A percentile compares a stretch with the other conserved stretches of the same genome.
These are phyloP conservation scores for Caenorhabditis imperialis DNA, from an alignment of 2,888 invertebrate genomes.

Conservation along the genomic window DNA sequence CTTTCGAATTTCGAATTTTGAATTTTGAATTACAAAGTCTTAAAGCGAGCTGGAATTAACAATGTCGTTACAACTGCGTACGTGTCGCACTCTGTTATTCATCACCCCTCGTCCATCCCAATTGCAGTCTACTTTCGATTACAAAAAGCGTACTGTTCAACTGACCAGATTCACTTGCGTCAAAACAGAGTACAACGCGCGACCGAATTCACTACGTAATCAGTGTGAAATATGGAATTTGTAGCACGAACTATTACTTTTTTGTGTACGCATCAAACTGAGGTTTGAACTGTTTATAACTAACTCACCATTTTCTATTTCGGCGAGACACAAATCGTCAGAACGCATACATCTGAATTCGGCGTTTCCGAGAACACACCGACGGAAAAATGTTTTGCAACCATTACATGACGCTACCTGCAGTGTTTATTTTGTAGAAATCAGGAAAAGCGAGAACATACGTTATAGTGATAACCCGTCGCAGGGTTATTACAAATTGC, in stretches of 20 bases:
- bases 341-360: constrained; percentile 45
- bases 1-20: too few species aligned
- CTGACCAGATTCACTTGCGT: constrained; percentile 49
- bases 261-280: constrained; percentile 27
- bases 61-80: too few species aligned
- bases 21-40: too few species aligned
- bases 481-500: constrained; percentile 57
- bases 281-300: constrained; percentile 23
- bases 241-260: constrained; percentile 8
- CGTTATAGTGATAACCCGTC: constrained; percentile 67
- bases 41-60: too few species aligned
- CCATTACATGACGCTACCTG: constrained; percentile 61
- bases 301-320: too few species aligned
- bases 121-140: too few species aligned
- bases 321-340: constrained; percentile 12
- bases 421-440: neutral
- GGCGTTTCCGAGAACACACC: constrained; percentile 48
- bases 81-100: too few species aligned
- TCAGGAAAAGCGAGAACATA: constrained; percentile 18
- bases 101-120: too few species aligned
- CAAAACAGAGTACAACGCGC: constrained; percentile 48
- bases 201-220: constrained; percentile 47
- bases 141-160: constrained; percentile 44
- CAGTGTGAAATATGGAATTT: constrained; percentile 17
- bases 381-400: constrained; percentile 63